Base-by-base conservation (phyloP, 2,888 invertebrate genomes). In the Amphipyra berbera region DNA sequence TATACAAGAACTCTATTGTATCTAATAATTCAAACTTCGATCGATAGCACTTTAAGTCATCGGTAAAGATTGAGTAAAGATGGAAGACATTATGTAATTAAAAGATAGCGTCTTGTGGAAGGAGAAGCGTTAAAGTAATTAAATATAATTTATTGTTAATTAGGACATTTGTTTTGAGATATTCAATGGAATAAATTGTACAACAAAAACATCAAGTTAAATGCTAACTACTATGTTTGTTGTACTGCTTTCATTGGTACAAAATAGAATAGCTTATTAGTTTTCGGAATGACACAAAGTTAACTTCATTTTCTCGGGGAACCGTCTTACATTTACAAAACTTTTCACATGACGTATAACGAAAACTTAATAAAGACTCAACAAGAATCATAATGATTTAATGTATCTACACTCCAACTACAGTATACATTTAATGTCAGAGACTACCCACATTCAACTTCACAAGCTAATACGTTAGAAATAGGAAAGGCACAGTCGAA, bases 401-500 rank as follows among this genome's bases (percentile, higher is more conserved):
- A 82, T 85, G 81, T 85, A 79, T 82, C 85, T 87, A 87, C 79
- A 79, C 81, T 88, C 81, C 82, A 87, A 88, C 82, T 91, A 92
- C 86, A 88, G 88, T 93, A 92, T 91, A 94, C 89, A 89, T 87
- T 84, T 84, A 88, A 89, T 87, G 87, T 88, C 85, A 86, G 87
- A 90, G 83, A 88, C 90, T 90, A 92, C 86, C 78, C 85, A 90
- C 88, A 87, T 88, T 87, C 81, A 87, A 89, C 86, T 88, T 86
- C 92, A 90, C 91, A 90, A 90, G 92, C 92, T 94, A 93, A 91
- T 90, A 91, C 88, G 85, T 94, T 94, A 94, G 95, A 95, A 92
- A 94, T 94, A 94, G 94, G 92, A 94, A 95, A 95, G 95, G 95
- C 95, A 95, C 95, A 94, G 94, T 95, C 83, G 94, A 95, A 94